A percentile compares a stretch with the other conserved stretches of the same genome.
These are phyloP conservation scores for Pungitius pungitius DNA, from an alignment of 2,113 vertebrate genomes.

Conservation along the genomic window DNA sequence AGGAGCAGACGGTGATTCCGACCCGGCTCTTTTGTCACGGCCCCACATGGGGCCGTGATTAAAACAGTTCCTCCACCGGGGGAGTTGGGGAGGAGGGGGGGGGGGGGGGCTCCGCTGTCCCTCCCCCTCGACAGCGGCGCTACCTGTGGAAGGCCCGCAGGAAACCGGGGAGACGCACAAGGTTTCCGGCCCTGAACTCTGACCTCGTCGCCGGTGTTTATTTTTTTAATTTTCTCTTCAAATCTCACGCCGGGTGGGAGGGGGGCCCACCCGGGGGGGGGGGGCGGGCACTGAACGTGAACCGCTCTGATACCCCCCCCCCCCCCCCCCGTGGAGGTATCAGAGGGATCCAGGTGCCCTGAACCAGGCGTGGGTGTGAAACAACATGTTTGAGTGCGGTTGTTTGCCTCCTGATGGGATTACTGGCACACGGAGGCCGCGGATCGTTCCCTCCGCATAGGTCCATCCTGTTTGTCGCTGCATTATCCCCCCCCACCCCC, in stretches of 20 bases:
- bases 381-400: conserved; percentile 48
- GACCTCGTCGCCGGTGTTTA: background rate
- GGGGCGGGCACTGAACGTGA: too few species aligned
- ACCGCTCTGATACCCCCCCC: too few species aligned
- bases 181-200: background rate
- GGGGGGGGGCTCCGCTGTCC: conserved; percentile 29
- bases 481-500: conserved; percentile 6
- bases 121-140: conserved; percentile 34
- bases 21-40: conserved; percentile 73
- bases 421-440: conserved; percentile 40
- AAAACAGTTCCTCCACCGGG: conserved; percentile 74
- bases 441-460: conserved; percentile 68
- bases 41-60: conserved; percentile 77
- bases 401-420: conserved; percentile 67
- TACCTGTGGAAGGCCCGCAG: conserved; percentile 51
- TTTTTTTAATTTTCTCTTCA: too few species aligned
- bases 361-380: conserved; percentile 37
- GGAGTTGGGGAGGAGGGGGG: too few species aligned
- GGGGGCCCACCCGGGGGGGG: too few species aligned
- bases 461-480: conserved; percentile 41
- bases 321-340: background rate
- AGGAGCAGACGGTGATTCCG: conserved; percentile 77
- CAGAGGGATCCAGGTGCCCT: conserved; percentile 38
- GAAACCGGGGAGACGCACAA: conserved; percentile 28
- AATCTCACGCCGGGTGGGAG: background rate